phyloP scores from a whole-genome alignment of 1,140 invertebrate genomes.

The Tetramorium parvispinum region DNA sequence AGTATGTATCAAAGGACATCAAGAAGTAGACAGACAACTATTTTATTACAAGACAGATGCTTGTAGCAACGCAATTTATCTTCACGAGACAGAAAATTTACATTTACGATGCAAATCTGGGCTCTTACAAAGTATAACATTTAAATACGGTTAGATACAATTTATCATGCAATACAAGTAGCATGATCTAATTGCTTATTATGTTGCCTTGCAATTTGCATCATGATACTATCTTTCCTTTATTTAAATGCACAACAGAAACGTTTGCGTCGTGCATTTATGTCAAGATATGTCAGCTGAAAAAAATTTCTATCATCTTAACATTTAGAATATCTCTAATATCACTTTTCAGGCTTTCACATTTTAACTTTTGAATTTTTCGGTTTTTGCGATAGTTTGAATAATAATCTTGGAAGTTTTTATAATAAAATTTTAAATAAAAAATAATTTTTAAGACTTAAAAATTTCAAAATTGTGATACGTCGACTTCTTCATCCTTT shows the following conservation, averaged over 20 bases:
- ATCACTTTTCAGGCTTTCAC: neutral
- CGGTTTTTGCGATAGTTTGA: neutral
- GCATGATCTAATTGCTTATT: constrained; percentile 39
- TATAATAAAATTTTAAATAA: neutral
- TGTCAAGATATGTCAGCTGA: neutral
- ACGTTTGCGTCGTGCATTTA: neutral
- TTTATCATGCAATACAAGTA: constrained; percentile 30
- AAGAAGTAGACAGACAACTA: neutral
- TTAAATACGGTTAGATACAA: neutral
- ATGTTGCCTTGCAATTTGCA: neutral
- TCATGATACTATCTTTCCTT: constrained; percentile 5
- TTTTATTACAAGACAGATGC: neutral
- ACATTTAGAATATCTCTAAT: neutral
- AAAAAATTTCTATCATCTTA: neutral
- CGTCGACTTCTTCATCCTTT: neutral
- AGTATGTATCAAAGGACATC: neutral
- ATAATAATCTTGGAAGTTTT: neutral
- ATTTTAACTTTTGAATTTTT: neutral
- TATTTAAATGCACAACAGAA: neutral
- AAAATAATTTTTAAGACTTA: neutral
- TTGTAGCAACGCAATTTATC: neutral
- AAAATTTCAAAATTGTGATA: neutral
- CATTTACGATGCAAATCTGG: neutral
- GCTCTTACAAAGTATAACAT: neutral
- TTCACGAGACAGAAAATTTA: neutral